Evolutionary conservation across 2,113 vertebrate genomes (phyloP).

Genomic region (Furnarius figulus): DNA sequence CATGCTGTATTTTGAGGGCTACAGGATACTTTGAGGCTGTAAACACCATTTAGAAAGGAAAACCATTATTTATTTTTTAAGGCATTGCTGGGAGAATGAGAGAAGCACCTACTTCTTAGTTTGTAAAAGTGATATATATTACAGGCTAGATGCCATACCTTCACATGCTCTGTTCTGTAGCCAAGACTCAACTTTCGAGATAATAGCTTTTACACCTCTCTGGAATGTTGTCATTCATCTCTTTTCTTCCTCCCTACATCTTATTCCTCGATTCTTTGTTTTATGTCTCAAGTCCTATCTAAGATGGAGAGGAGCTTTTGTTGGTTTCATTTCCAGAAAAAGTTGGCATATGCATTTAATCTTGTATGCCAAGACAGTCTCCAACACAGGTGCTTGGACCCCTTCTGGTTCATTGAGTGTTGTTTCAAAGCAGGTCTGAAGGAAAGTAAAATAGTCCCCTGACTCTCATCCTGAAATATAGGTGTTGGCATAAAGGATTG

Average conservation of each 20-base stretch:
- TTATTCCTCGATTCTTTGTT: neutral
- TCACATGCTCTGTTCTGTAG: neutral
- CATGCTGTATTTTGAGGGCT: neutral
- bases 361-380: neutral
- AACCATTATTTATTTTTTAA: neutral
- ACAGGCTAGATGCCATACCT: neutral
- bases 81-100: neutral
- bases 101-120: neutral
- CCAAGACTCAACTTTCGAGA: neutral
- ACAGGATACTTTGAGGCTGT: neutral
- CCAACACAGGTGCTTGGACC: neutral
- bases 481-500: neutral
- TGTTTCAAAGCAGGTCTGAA: neutral
- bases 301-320: neutral
- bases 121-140: neutral
- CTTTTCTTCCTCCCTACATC: rapidly evolving
- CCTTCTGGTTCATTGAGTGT: neutral
- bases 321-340: neutral
- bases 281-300: neutral
- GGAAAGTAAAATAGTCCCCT: neutral
- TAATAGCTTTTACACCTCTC: neutral
- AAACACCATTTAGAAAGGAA: neutral
- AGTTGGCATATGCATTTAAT: neutral
- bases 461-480: neutral
- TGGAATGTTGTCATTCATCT: neutral